These are phyloP conservation scores for Lepidonotus clava DNA, from an alignment of 2,888 invertebrate species.

Conservation along the genomic window DNA sequence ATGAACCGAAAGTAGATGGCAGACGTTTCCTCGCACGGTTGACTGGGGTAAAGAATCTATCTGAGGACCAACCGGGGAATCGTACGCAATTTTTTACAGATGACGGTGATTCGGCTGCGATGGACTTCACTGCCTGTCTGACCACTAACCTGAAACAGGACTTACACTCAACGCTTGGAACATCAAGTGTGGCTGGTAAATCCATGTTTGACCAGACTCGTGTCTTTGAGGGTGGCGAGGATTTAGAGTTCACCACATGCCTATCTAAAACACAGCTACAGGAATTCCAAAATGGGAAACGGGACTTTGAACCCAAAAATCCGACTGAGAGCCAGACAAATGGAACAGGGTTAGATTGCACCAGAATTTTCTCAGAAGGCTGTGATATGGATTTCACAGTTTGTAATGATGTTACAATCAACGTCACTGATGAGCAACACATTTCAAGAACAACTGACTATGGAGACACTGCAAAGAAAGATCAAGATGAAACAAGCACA, in stretches of 20 bases:
- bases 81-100: not conserved
- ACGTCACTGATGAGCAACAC: not conserved
- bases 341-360: not conserved
- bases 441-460: not conserved
- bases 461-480: too few relatives aligned
- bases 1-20: not conserved
- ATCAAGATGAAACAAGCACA: not conserved
- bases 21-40: not conserved
- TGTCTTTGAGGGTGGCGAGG: slow-evolving; percentile 18
- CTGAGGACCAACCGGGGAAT: not conserved
- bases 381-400: not conserved
- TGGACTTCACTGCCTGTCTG: slow-evolving; percentile 27
- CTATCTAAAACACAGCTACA: slow-evolving; percentile 13
- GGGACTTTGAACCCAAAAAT: not conserved
- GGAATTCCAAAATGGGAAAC: slow-evolving; percentile 6
- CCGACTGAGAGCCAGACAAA: not conserved
- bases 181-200: not conserved
- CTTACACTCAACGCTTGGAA: not conserved
- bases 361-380: not conserved
- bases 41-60: not conserved
- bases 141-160: not conserved
- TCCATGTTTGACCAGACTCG: slow-evolving; percentile 13
- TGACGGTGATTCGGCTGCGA: not conserved
- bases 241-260: slow-evolving; percentile 27
- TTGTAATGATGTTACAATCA: not conserved